Conservation (phyloP, 2,888 invertebrate species). For the Dynastes tityus region DNA sequence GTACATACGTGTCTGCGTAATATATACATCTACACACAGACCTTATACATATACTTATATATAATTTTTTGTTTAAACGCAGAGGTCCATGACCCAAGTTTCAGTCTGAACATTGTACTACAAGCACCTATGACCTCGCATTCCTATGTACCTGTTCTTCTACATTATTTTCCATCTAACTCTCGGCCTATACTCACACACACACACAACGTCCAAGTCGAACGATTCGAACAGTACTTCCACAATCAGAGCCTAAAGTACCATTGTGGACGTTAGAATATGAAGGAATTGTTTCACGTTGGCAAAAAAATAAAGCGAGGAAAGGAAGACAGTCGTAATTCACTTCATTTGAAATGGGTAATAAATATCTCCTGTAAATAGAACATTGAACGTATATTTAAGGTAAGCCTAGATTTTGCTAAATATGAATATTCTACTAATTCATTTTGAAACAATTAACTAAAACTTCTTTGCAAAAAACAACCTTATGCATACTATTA, state of each 20-base stretch:
- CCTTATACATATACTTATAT: conserved; percentile 14
- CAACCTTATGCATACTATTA: too few species aligned
- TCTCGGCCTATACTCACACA: conserved; percentile 16
- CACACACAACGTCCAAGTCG: conserved; percentile 10
- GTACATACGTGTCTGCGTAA: conserved; percentile 5
- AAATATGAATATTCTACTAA: too few species aligned
- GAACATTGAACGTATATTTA: too few species aligned
- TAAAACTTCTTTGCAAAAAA: too few species aligned
- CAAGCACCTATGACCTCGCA: conserved; percentile 70
- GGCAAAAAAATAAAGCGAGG: too few species aligned
- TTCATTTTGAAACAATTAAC: too few species aligned
- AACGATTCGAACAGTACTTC: conserved; percentile 29
- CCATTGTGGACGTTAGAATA: neutral
- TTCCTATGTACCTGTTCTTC: conserved; percentile 68
- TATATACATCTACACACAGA: conserved; percentile 5
- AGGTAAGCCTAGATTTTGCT: too few species aligned
- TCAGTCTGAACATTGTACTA: conserved; percentile 68
- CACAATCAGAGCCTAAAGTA: neutral
- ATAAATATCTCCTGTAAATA: too few species aligned
- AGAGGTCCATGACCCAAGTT: conserved; percentile 67
- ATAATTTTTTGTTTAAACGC: conserved; percentile 55
- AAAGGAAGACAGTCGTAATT: too few species aligned
- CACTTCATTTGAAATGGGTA: too few species aligned
- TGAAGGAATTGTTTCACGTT: too few species aligned
- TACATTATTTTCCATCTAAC: conserved; percentile 52